Percentiles rank a stretch among this genome's conserved stretches.
Conservation (phyloP, 2,888 invertebrate genomes). For the Trachelus iudaicus region DNA sequence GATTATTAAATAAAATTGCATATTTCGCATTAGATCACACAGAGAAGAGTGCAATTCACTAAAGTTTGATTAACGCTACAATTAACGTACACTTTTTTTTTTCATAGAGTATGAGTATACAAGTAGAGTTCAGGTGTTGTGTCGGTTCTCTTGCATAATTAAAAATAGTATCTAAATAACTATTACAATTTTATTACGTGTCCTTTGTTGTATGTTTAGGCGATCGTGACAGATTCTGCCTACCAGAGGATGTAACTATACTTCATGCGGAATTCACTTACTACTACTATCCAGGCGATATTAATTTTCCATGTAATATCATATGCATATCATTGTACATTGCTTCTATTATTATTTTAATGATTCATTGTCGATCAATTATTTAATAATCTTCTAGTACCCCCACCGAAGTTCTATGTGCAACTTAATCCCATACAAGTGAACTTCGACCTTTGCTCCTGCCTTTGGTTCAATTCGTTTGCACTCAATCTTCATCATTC, state of each 20-base stretch:
- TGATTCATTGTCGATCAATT: neutral
- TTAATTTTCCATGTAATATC: conserved; percentile 78
- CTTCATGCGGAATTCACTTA: conserved; percentile 96
- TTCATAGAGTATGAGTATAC: neutral
- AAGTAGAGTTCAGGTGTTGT: neutral
- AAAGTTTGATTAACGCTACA: neutral
- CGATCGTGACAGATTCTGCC: conserved; percentile 80
- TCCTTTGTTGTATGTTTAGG: conserved; percentile 66
- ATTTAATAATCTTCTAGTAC: conserved; percentile 74
- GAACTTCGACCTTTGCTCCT: conserved; percentile 86
- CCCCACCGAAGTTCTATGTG: conserved; percentile 91
- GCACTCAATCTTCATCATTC: conserved; percentile 87
- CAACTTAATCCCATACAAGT: conserved; percentile 92
- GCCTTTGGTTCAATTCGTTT: conserved; percentile 95
- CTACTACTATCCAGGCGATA: conserved; percentile 95
- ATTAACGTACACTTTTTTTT: neutral
- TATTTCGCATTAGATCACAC: neutral
- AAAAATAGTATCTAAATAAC: neutral
- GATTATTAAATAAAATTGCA: neutral
- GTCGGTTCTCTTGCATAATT: neutral
- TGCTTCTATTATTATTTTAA: neutral
- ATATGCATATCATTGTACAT: neutral
- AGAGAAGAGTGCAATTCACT: neutral
- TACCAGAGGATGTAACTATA: conserved; percentile 91
- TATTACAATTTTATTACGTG: neutral